phyloP scores from a whole-genome alignment of 2,113 vertebrate species.

The Lophura nycthemera region DNA sequence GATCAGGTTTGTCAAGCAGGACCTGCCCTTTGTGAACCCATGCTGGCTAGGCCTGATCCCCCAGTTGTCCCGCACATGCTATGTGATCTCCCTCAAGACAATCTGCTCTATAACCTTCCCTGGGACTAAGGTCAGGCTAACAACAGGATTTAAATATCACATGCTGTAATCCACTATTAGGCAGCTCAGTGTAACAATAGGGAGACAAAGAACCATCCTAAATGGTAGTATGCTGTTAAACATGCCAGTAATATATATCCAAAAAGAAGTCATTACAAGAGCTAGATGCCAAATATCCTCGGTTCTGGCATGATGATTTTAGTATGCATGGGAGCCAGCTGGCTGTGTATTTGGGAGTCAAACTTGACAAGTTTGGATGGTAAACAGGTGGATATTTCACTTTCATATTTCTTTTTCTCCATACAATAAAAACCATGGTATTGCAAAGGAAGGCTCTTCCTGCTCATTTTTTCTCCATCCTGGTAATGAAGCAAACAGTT shows the following conservation, averaged over 20 bases:
- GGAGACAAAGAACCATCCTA: not conserved
- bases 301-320: slow-evolving; percentile 27
- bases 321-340: slow-evolving; percentile 22
- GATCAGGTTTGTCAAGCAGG: no score
- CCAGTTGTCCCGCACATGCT: no score
- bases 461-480: not conserved
- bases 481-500: fast-evolving
- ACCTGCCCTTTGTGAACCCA: no score
- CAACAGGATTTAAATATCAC: not conserved
- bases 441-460: not conserved
- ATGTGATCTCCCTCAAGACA: no score
- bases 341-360: slow-evolving; percentile 15
- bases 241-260: slow-evolving; percentile 15
- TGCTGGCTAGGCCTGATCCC: no score
- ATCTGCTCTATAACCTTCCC: no score
- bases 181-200: not conserved
- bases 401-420: not conserved
- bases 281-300: slow-evolving; percentile 44
- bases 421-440: not conserved
- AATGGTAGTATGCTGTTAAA: not conserved
- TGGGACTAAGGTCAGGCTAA: not conserved
- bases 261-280: slow-evolving; percentile 36
- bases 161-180: not conserved
- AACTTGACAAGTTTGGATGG: not conserved
- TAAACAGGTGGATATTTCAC: not conserved